Base-by-base conservation (phyloP, 2,797 vertebrate species). In the Dendrocincla fuliginosa region DNA sequence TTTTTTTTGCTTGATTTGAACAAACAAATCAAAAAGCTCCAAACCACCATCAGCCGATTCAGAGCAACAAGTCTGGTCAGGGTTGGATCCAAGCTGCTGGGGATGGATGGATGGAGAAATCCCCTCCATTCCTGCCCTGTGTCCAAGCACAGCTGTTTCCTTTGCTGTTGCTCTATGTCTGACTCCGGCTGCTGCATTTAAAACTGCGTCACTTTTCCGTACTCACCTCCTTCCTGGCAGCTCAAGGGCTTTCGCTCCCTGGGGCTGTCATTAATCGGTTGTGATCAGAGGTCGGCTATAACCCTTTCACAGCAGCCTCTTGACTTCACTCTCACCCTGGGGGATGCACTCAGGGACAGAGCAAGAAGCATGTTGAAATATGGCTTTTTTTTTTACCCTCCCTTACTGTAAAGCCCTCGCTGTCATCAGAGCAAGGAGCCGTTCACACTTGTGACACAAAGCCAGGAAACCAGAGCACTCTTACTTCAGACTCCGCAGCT, bases 261-360 rank as follows among this genome's bases (percentile, higher is more conserved):
- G 81, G 83, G 94, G 96, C 89, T 97, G 93, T 96, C 96, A 95
- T 96, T 95, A 97, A 95, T 95, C 77, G 78, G 91, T 82, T 82
- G 85, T 91, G 94, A 96, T 96, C 96, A 96, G 95, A 96, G 94
- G 94, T 86, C 46, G 13, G 95, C 93, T 93, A 88, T 95, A 94
- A 95, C 91, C 94, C 94, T 94, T 95, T 84, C 93, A 80, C 93
- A 89, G 91, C 89, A 97, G 91, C 94, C 93, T 96, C 96, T 93
- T 95, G 94, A 96, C 95, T 96, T 96, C 95, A 76, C 70, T 95
- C 88, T 76, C 96, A 95, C 85, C 94, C 94, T 56, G 39, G 84
- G 83, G 89, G 90, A 93, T 70, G 80, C 89, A 91, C 83, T 87
- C 52, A 24, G 93, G 96, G 91, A 95, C 80, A 64, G 74, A 90